Percentiles rank a stretch among this genome's conserved stretches.
Evolutionary conservation across 2,113 vertebrate genomes (phyloP).

Genomic region (Neopipo cinnamomea): DNA sequence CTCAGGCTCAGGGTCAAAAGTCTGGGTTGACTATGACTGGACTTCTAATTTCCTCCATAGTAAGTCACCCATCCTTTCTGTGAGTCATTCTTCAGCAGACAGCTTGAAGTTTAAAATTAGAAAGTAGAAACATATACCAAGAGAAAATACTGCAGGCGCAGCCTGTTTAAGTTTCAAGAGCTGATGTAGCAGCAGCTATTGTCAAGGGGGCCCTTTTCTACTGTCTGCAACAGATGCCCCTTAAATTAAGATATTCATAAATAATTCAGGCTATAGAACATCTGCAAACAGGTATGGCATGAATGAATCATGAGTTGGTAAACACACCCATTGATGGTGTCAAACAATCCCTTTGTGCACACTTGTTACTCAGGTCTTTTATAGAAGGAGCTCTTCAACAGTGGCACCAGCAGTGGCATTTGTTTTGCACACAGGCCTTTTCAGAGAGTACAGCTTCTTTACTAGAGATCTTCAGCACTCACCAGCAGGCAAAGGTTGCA

Average conservation of each 20-base stretch:
- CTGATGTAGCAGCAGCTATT: background rate
- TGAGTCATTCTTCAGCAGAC: slow-evolving; percentile 52
- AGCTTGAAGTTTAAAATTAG: slow-evolving; percentile 39
- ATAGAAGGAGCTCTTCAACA: background rate
- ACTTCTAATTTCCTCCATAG: slow-evolving; percentile 46
- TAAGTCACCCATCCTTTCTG: slow-evolving; percentile 46
- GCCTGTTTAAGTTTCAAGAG: background rate
- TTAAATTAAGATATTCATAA: background rate
- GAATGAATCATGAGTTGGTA: background rate
- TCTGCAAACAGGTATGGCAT: background rate
- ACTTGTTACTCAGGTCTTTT: background rate
- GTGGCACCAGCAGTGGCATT: background rate
- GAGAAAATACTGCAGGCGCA: background rate
- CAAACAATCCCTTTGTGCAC: background rate
- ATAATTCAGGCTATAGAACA: background rate
- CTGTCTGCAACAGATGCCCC: background rate
- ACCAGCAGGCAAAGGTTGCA: background rate
- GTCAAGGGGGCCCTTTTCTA: background rate
- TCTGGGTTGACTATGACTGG: slow-evolving; percentile 56
- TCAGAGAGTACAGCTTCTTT: background rate
- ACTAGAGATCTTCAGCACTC: background rate
- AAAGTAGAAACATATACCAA: slow-evolving; percentile 12
- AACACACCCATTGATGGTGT: background rate
- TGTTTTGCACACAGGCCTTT: background rate
- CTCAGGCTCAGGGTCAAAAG: slow-evolving; percentile 47